These are phyloP conservation scores for Fistularia commersonii DNA, from an alignment of 2,797 vertebrate genomes.

Conservation along the genomic window DNA sequence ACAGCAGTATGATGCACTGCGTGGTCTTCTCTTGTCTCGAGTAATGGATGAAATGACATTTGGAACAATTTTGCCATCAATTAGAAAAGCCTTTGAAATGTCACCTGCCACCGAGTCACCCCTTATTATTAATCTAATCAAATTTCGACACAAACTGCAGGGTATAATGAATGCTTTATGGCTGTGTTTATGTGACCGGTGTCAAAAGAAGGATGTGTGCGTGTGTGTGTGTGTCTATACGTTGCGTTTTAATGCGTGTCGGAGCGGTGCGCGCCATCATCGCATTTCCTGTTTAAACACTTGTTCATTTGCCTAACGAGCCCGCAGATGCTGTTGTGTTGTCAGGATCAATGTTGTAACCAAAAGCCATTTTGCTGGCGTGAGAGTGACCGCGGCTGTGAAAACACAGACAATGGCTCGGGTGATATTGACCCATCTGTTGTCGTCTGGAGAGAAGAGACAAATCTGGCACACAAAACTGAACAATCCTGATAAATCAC, in stretches of 20 bases:
- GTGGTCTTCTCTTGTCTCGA: background rate
- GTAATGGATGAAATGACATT: slow-evolving; percentile 6
- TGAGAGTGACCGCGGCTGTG: slow-evolving; percentile 16
- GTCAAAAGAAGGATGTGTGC: background rate
- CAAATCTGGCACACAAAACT: slow-evolving; percentile 13
- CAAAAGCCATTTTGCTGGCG: slow-evolving; percentile 39
- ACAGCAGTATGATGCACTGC: too few relatives aligned
- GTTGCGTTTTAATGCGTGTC: background rate
- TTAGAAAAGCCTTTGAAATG: slow-evolving; percentile 3
- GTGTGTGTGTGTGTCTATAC: background rate
- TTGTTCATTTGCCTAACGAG: slow-evolving; percentile 41
- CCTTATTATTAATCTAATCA: slow-evolving; percentile 17
- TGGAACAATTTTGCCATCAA: slow-evolving; percentile 4
- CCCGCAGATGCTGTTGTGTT: slow-evolving; percentile 57
- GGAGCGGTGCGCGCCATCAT: slow-evolving; percentile 3
- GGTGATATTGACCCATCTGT: slow-evolving; percentile 30
- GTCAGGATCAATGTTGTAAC: slow-evolving; percentile 62
- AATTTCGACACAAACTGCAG: slow-evolving; percentile 2
- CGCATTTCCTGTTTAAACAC: slow-evolving; percentile 8
- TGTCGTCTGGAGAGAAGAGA: slow-evolving; percentile 19
- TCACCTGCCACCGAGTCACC: slow-evolving; percentile 5
- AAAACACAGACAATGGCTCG: slow-evolving; percentile 24
- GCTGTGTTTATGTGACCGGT: background rate
- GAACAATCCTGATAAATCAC: slow-evolving; percentile 12
- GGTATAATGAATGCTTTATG: slow-evolving; percentile 8